A percentile compares a stretch with the other conserved stretches of the same genome.
Evolutionary conservation across 2,797 vertebrate species (phyloP).

Genomic region (Sphenopsis melanotis): DNA sequence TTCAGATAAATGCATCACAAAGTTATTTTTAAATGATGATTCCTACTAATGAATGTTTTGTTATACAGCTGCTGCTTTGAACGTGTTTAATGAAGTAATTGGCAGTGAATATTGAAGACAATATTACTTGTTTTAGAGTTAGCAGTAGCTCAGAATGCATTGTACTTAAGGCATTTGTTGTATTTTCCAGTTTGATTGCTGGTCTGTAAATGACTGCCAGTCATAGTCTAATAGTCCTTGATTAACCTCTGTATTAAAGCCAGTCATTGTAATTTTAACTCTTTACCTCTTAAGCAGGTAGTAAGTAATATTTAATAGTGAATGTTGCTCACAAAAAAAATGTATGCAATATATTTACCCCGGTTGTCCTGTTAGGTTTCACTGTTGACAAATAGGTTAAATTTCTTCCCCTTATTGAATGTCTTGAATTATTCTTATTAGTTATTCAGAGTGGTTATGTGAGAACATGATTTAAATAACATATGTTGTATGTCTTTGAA

Average conservation of each 20-base stretch:
- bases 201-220: background rate
- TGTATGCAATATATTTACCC: background rate
- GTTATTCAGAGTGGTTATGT: background rate
- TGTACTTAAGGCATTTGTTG: rapidly evolving
- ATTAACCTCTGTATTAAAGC: background rate
- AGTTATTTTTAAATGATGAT: background rate
- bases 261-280: background rate
- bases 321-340: background rate
- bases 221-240: background rate
- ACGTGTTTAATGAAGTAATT: background rate
- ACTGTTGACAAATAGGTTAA: background rate
- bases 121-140: background rate
- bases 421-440: background rate
- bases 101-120: background rate
- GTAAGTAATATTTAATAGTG: background rate
- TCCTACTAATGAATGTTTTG: background rate
- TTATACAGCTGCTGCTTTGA: background rate
- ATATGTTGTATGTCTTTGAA: background rate
- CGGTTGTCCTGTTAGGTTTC: background rate
- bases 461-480: background rate
- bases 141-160: background rate
- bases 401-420: background rate
- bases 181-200: background rate
- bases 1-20: background rate
- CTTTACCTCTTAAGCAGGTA: background rate